phyloP scores from a whole-genome alignment of 2,113 vertebrate genomes.

The Meles meles region DNA sequence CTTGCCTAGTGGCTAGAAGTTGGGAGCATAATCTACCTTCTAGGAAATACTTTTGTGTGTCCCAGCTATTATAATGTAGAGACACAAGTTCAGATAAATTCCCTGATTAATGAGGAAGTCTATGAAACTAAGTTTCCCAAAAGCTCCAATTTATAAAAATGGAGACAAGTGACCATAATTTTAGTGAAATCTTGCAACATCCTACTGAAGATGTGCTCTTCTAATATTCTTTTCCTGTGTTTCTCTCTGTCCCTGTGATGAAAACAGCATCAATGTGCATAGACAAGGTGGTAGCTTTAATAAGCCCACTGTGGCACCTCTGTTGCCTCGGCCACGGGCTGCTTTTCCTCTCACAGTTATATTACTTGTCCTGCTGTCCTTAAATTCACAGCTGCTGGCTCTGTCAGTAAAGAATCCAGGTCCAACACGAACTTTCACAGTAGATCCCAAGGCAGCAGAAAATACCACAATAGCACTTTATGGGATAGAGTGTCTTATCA shows the following conservation, averaged over 20 bases:
- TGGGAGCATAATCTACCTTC: background rate
- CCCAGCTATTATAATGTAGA: background rate
- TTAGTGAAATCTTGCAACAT: background rate
- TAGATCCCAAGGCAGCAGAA: slow-evolving; percentile 66
- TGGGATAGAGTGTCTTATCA: slow-evolving; percentile 82
- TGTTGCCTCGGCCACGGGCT: background rate
- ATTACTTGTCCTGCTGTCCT: background rate
- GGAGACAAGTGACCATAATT: background rate
- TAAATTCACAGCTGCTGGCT: slow-evolving; percentile 68
- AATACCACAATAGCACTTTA: slow-evolving; percentile 60
- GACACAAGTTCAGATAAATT: background rate
- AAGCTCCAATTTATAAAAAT: background rate
- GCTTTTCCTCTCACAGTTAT: background rate
- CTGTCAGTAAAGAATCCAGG: slow-evolving; percentile 54
- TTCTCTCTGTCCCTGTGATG: background rate
- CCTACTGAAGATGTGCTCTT: background rate
- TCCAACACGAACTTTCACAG: slow-evolving; percentile 59
- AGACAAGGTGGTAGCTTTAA: too few relatives aligned
- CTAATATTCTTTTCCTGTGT: background rate
- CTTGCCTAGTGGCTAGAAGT: background rate
- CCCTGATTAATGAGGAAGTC: background rate
- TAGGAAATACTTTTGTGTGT: background rate
- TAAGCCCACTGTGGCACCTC: accelerated
- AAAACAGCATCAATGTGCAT: background rate
- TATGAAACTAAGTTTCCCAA: background rate